These are phyloP conservation scores for Acrobasis consociella DNA, from an alignment of 2,888 invertebrate genomes.

Conservation along the genomic window DNA sequence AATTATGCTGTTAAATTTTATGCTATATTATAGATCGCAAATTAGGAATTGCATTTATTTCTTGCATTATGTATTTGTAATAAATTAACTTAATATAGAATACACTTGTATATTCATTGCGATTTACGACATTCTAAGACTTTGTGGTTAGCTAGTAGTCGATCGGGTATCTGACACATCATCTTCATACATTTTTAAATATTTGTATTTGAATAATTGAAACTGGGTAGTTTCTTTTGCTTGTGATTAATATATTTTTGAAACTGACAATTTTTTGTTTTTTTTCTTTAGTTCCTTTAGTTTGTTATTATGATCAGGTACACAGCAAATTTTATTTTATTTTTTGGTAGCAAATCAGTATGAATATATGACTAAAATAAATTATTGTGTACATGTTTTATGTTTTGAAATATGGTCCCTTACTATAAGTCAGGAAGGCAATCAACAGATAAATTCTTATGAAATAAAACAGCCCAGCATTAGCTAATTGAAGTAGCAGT, in stretches of 20 bases:
- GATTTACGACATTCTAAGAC: slow-evolving; percentile 26
- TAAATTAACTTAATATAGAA: slow-evolving; percentile 64
- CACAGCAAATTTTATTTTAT: no score
- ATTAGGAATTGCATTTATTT: slow-evolving; percentile 78
- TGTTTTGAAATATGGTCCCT: no score
- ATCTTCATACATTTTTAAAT: slow-evolving; percentile 23
- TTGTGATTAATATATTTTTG: slow-evolving; percentile 26
- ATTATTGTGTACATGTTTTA: no score
- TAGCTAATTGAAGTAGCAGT: no score
- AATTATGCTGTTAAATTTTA: slow-evolving; percentile 70
- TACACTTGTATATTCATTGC: slow-evolving; percentile 39
- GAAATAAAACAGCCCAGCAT: no score
- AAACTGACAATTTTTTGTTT: slow-evolving; percentile 9
- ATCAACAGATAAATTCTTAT: no score
- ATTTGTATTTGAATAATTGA: slow-evolving; percentile 30
- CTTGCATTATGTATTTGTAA: slow-evolving; percentile 80
- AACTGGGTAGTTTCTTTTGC: slow-evolving; percentile 26
- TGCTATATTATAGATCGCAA: slow-evolving; percentile 73
- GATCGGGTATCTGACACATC: slow-evolving; percentile 4
- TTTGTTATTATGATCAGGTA: neutral
- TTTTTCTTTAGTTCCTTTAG: neutral
- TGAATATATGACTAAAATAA: no score
- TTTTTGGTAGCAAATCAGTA: no score
- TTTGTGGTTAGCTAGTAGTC: slow-evolving; percentile 29
- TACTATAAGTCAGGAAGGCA: no score